Evolutionary conservation across 1,140 invertebrate species (phyloP), one percentile per base, ranked within the genome.

Genomic region (Telenomus remus): DNA sequence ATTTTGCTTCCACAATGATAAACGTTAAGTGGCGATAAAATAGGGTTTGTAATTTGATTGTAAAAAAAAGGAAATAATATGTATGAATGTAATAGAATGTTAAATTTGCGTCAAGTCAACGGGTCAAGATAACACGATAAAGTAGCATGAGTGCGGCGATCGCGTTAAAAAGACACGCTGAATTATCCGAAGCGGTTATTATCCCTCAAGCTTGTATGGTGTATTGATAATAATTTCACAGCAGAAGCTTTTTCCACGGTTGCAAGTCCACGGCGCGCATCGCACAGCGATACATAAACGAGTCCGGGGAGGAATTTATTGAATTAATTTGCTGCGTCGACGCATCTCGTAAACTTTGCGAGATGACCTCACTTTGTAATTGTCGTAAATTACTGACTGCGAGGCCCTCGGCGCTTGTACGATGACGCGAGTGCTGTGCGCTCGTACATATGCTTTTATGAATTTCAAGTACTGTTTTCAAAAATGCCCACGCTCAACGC

Each of bases 301-400:
- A 84, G 79, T 73, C 74, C 77, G 80, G 84, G 73, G 80, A 84
- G 79, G 85, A 85, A 86, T 87, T 86, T 86, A 87, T 87, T 88
- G 84, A 87, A 88, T 88, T 88, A 88, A 88, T 87, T 86, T 81
- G 86, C 84, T 84, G 81, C 85, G 83, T 81, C 86, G 82, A 87
- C 85, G 84, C 82, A 84, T 86, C 86, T 87, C 84, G 84, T 86
- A 87, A 87, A 85, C 82, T 85, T 83, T 79, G 80, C 84, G 49
- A 83, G 86, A 87, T 88, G 86, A 88, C 86, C 87, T 87, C 87
- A 87, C 86, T 87, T 87, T 84, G 82, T 86, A 87, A 87, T 87
- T 87, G 85, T 86, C 85, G 80, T 81, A 84, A 87, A 85, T 87
- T 87, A 84, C 84, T 82, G 77, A 79, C 64, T 73, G 71, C 63